Percentiles rank a stretch among this genome's conserved stretches.
Conservation (phyloP, 2,797 vertebrate species). For the Hyperoplus lanceolatus region DNA sequence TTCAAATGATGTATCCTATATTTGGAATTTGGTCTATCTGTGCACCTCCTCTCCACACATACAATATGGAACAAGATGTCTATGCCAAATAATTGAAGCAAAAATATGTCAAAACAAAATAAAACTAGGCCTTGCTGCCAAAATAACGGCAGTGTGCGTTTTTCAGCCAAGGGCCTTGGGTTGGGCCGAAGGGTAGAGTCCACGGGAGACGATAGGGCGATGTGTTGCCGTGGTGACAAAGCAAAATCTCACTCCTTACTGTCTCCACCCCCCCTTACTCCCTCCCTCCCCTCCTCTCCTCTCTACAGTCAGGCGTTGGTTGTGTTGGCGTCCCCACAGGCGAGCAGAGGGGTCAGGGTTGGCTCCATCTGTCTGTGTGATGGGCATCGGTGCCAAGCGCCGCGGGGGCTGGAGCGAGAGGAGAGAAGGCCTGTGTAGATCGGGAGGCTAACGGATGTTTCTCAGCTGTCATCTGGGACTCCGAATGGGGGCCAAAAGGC, state of each 20-base stretch:
- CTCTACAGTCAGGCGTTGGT: slow-evolving; percentile 66
- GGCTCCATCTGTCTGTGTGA: slow-evolving; percentile 83
- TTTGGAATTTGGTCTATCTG: slow-evolving; percentile 36
- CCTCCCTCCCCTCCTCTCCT: slow-evolving; percentile 47
- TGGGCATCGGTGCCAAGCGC: slow-evolving; percentile 80
- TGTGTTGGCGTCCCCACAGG: slow-evolving; percentile 72
- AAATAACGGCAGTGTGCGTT: slow-evolving; percentile 46
- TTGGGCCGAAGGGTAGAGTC: slow-evolving; percentile 53
- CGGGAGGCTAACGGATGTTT: slow-evolving; percentile 71
- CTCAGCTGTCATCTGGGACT: slow-evolving; percentile 73
- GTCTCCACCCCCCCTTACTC: slow-evolving; percentile 19
- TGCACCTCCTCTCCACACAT: slow-evolving; percentile 20
- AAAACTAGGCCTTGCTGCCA: slow-evolving; percentile 39
- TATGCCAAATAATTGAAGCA: slow-evolving; percentile 46
- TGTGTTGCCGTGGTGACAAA: slow-evolving; percentile 72
- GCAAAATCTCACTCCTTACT: slow-evolving; percentile 59
- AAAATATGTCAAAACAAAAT: slow-evolving; percentile 41
- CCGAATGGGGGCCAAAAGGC: slow-evolving; percentile 48
- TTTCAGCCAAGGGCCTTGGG: slow-evolving; percentile 48
- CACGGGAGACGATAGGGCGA: slow-evolving; percentile 49
- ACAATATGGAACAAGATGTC: slow-evolving; percentile 23
- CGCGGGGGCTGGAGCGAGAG: slow-evolving; percentile 69
- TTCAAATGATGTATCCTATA: slow-evolving; percentile 34
- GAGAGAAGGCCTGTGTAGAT: slow-evolving; percentile 64
- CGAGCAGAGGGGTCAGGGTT: slow-evolving; percentile 81